Evolutionary conservation across 2,888 invertebrate genomes (phyloP).

Genomic region (Nebria salina): DNA sequence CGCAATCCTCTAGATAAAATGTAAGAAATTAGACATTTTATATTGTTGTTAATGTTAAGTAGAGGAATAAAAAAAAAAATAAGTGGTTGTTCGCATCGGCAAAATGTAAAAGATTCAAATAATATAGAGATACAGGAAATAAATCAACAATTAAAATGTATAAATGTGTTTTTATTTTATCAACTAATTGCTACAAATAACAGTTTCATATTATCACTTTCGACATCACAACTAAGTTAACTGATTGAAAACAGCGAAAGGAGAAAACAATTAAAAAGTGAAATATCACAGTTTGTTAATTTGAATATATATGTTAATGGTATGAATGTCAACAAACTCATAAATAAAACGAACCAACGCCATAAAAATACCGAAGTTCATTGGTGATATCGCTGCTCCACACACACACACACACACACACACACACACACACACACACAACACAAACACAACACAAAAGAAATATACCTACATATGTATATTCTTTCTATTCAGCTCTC

Average conservation of each 20-base stretch:
- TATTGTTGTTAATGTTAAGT: too few species aligned
- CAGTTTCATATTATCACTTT: constrained; percentile 9
- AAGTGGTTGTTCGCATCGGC: constrained; percentile 19
- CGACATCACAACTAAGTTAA: background rate
- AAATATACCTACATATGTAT: background rate
- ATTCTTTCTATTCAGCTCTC: background rate
- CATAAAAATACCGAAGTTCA: constrained; percentile 11
- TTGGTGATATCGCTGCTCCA: constrained; percentile 7
- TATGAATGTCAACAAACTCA: constrained; percentile 22
- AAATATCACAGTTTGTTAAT: constrained; percentile 22
- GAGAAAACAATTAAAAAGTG: constrained; percentile 10
- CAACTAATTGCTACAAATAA: background rate
- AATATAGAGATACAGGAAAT: constrained; percentile 48
- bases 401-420: background rate
- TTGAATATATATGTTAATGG: constrained; percentile 18
- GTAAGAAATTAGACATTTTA: too few species aligned
- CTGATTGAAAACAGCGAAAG: constrained; percentile 9
- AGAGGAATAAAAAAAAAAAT: too few species aligned
- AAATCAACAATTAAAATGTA: background rate
- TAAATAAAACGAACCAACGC: constrained; percentile 18
- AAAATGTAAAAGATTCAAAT: constrained; percentile 49
- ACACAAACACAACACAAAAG: background rate
- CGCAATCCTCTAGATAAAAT: too few species aligned
- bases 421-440: background rate
- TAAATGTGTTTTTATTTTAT: background rate